Percentiles rank a stretch among this genome's conserved stretches.
phyloP scores from a whole-genome alignment of 2,113 vertebrate species.

The Syrrhaptes paradoxus region DNA sequence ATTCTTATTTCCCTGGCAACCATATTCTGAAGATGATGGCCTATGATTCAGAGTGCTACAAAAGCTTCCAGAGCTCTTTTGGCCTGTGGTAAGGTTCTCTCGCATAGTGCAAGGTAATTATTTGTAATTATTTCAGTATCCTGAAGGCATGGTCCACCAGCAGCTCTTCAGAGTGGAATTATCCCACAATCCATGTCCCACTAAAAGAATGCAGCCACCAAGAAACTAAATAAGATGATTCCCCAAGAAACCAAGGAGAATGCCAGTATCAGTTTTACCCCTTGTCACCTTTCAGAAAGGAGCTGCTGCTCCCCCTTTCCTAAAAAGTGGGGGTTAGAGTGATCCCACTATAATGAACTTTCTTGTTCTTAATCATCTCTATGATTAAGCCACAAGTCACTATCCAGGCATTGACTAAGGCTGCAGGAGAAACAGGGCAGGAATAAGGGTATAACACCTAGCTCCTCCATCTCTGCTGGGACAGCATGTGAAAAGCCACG shows the following conservation, averaged over 20 bases:
- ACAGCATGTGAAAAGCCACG: background rate
- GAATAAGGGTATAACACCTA: background rate
- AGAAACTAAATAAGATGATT: background rate
- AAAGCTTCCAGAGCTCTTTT: background rate
- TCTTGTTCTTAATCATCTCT: background rate
- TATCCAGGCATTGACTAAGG: background rate
- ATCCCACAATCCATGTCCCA: background rate
- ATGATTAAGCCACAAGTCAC: background rate
- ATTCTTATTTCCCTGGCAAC: background rate
- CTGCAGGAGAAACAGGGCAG: background rate
- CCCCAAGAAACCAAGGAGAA: background rate
- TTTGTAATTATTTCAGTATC: background rate
- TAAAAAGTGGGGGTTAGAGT: background rate
- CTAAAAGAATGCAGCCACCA: background rate
- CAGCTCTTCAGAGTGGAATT: background rate
- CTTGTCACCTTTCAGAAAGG: background rate
- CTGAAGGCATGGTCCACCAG: background rate
- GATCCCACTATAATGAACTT: background rate
- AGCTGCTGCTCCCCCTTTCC: background rate
- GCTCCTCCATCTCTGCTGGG: background rate
- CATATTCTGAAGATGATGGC: background rate
- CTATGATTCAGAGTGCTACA: background rate
- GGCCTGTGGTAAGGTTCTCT: background rate
- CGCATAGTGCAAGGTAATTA: background rate
- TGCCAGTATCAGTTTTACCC: background rate